phyloP scores from a whole-genome alignment of 2,797 vertebrate species.

The Limnodromus scolopaceus region DNA sequence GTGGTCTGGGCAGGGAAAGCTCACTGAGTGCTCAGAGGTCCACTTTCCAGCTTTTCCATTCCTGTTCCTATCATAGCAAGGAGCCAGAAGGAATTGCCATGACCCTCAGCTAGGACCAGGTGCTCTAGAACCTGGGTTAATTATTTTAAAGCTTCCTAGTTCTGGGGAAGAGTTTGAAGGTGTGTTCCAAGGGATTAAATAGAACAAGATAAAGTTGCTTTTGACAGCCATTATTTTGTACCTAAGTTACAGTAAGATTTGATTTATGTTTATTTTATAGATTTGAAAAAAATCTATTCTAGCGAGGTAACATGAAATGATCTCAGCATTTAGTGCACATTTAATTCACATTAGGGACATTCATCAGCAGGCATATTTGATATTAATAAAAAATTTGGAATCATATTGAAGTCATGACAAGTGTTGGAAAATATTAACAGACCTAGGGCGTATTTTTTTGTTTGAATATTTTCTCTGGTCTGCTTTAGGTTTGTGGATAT shows the following conservation, averaged over 20 bases:
- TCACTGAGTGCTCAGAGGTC: background rate
- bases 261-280: background rate
- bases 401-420: conserved; percentile 17
- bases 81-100: background rate
- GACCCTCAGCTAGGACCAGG: background rate
- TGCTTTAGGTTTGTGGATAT: conserved; percentile 23
- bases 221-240: background rate
- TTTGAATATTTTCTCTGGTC: conserved; percentile 28
- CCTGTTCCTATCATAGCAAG: background rate
- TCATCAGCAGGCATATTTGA: background rate
- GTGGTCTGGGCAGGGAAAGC: background rate
- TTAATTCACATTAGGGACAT: background rate
- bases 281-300: background rate
- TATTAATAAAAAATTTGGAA: background rate
- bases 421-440: conserved; percentile 16
- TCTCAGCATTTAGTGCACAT: background rate
- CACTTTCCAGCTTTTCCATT: background rate
- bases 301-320: background rate
- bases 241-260: background rate
- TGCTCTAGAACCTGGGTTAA: background rate
- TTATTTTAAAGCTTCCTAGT: background rate
- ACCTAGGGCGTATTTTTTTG: background rate
- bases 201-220: background rate
- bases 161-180: background rate
- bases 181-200: background rate